Percentiles rank a stretch among this genome's conserved stretches.
These are phyloP conservation scores for Pachydiplax longipennis DNA, from an alignment of 2,888 invertebrate species.

Conservation along the genomic window DNA sequence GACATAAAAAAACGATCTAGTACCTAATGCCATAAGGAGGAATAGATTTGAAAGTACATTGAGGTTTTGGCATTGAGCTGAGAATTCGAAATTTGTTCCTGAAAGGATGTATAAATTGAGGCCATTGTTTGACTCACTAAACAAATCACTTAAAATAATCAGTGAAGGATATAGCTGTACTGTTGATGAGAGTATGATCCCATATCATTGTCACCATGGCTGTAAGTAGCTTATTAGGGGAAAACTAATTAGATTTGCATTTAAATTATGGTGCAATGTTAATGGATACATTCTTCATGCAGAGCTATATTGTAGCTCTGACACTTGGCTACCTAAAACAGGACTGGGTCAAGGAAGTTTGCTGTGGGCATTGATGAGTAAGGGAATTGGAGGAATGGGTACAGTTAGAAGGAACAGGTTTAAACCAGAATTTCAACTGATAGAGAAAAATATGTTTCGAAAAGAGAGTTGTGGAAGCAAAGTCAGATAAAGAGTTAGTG, in stretches of 20 bases:
- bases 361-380: neutral
- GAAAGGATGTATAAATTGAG: no score
- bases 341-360: neutral
- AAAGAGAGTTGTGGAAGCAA: neutral
- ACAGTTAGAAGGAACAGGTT: neutral
- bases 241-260: neutral
- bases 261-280: neutral
- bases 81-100: no score
- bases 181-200: neutral
- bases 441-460: neutral
- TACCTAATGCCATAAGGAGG: no score
- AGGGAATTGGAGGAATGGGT: neutral
- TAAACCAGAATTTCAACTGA: neutral
- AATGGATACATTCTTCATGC: neutral
- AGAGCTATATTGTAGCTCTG: neutral
- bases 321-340: neutral
- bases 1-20: no score
- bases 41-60: no score
- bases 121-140: no score
- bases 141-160: no score
- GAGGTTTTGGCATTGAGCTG: no score
- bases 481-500: neutral
- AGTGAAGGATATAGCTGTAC: no score
- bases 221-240: neutral
- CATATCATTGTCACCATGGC: neutral